Conservation (phyloP, 2,113 vertebrate genomes). For the Nothoprocta perdicaria region DNA sequence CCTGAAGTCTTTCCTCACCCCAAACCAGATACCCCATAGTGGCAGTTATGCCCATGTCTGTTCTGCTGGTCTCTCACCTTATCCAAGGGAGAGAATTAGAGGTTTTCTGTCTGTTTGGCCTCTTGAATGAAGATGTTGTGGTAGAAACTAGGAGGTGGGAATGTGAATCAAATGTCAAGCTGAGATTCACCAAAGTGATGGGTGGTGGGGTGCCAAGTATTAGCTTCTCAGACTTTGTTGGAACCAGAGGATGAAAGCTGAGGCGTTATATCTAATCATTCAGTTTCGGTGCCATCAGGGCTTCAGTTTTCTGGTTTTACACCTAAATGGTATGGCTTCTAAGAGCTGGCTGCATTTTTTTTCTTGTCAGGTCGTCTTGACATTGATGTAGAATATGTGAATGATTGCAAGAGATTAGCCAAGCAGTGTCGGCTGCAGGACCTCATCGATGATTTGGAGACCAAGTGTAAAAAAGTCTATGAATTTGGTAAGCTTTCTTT, state of each 20-base stretch:
- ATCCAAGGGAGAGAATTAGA: not conserved
- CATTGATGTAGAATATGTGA: constrained; percentile 89
- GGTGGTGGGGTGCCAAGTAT: not conserved
- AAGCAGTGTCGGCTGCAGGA: constrained; percentile 93
- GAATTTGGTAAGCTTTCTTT: constrained; percentile 87
- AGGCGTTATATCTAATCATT: not conserved
- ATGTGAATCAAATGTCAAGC: not conserved
- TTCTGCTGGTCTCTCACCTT: not conserved
- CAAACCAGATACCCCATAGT: not conserved
- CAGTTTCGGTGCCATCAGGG: not conserved
- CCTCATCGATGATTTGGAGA: constrained; percentile 91
- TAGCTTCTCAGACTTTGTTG: not conserved
- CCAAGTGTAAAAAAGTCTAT: constrained; percentile 92
- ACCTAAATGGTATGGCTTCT: not conserved
- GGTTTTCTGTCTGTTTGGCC: not conserved
- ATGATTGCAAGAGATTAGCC: constrained; percentile 90
- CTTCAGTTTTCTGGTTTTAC: not conserved
- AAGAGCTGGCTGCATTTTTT: not conserved
- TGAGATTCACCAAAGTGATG: not conserved
- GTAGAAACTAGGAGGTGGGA: not conserved
- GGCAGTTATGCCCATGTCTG: not conserved
- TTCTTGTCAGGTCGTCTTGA: constrained; percentile 86
- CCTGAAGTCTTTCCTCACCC: not conserved
- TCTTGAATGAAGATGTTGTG: not conserved
- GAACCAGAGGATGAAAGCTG: not conserved